Evolutionary conservation across 2,113 vertebrate genomes (phyloP), one percentile per base, ranked within the genome.

Genomic region (Phrynosoma blainvillii): DNA sequence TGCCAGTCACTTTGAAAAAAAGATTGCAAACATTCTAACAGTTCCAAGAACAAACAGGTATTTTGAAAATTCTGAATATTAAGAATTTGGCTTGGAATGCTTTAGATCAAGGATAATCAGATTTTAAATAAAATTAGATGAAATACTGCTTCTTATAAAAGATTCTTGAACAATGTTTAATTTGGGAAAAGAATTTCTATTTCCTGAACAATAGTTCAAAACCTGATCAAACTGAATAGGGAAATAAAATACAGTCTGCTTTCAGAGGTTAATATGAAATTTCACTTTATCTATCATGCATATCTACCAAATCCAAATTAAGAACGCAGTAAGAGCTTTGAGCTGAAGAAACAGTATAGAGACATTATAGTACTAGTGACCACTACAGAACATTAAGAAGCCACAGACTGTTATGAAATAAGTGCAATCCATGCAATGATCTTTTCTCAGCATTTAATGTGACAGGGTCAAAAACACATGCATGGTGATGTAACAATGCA

Each of bases 371-470:
- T 90, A 74, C 87, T 94, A 85, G 89, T 77, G 82, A 91, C 40
- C 70, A 23, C 74, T 82, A 88, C 9, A 87, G 80, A 81, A 68
- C 73, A 85, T 92, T 79, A 91, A 92, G 91, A 94, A 93, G 92
- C 85, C 32, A 82, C 5, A 66, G 89, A 88, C 91, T 90, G 74
- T 0, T 90, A 92, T 87, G 59, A 95, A 92, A 95, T 94, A 93
- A 97, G 93, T 94, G 93, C 94, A 97, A 95, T 92, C 52, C 94
- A 96, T 97, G 96, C 96, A 96, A 94, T 74, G 32, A 77, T 94
- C 89, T 86, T 88, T 89, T 93, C 91, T 92, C 90, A 84, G 81
- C 59, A 89, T 95, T 96, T 95, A 95, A 95, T 95, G 95, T 86
- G 90, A 94, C 85, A 96, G 65, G 94, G 91, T 88, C 79, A 86